These are phyloP conservation scores for Zaprionus kolodkinae DNA, from an alignment of 1,140 invertebrate species.

Conservation along the genomic window DNA sequence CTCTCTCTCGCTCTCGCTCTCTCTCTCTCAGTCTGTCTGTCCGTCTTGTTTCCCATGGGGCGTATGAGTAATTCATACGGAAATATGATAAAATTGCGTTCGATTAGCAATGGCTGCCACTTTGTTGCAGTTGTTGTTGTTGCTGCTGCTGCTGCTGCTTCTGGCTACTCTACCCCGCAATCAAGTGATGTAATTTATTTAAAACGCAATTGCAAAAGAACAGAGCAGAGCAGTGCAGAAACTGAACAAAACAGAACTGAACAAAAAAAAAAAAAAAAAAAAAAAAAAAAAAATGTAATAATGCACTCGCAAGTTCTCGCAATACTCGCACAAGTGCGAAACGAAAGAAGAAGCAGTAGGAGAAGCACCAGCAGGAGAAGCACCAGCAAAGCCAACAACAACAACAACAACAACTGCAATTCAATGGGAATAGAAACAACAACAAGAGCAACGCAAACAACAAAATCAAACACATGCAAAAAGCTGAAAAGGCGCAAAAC, in stretches of 20 bases:
- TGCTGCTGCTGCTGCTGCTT: slow-evolving; percentile 25
- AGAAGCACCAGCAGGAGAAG: slow-evolving; percentile 11
- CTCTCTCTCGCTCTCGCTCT: not conserved
- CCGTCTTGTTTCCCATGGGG: slow-evolving; percentile 2
- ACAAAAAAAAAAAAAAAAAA: too few relatives aligned
- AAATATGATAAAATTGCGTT: slow-evolving; percentile 56
- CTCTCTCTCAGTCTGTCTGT: not conserved
- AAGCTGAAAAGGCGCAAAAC: slow-evolving; percentile 38
- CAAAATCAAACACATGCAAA: slow-evolving; percentile 33
- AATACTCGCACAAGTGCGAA: slow-evolving; percentile 19
- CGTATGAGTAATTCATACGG: slow-evolving; percentile 59
- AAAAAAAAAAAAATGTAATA: slow-evolving; percentile 2
- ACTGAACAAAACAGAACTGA: slow-evolving; percentile 21
- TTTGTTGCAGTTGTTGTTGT: slow-evolving; percentile 37
- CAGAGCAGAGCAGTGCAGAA: too few relatives aligned
- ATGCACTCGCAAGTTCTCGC: slow-evolving; percentile 5
- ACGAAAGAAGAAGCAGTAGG: slow-evolving; percentile 17
- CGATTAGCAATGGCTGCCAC: slow-evolving; percentile 61
- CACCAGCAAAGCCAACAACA: slow-evolving; percentile 23
- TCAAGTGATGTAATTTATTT: slow-evolving; percentile 70
- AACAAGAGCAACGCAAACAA: slow-evolving; percentile 31
- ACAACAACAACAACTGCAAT: not conserved
- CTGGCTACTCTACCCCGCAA: not conserved
- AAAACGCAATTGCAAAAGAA: slow-evolving; percentile 75
- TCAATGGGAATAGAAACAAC: not conserved